phyloP scores from a whole-genome alignment of 2,113 vertebrate species.

The Salvator merianae region DNA sequence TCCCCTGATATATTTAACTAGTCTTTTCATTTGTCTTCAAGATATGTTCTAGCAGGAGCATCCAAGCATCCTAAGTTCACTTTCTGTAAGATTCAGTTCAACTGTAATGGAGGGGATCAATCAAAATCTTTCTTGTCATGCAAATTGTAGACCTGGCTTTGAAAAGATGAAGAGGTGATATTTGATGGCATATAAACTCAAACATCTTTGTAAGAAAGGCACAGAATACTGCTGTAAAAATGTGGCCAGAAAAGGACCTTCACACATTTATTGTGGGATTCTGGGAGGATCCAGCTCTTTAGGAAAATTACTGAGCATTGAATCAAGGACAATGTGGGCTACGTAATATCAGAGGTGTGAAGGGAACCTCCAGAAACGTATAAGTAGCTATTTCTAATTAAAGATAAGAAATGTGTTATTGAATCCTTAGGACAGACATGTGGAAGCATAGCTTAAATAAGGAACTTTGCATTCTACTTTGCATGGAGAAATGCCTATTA shows the following conservation, averaged over 20 bases:
- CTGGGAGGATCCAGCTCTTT: not conserved
- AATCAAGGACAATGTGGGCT: not conserved
- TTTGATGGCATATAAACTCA: not conserved
- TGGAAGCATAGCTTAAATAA: no score
- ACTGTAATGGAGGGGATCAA: not conserved
- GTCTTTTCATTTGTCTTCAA: not conserved
- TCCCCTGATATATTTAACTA: not conserved
- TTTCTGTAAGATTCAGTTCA: not conserved
- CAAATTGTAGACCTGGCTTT: slow-evolving; percentile 1
- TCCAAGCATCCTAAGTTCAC: not conserved
- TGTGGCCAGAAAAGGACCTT: not conserved
- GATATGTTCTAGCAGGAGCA: not conserved
- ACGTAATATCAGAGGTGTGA: not conserved
- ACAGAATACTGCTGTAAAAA: not conserved
- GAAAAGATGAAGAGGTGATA: not conserved
- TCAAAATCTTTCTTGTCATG: not conserved
- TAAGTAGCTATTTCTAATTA: no score
- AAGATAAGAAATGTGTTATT: no score
- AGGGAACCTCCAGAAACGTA: no score
- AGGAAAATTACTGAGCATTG: not conserved
- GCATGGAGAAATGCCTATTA: no score
- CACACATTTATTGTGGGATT: not conserved
- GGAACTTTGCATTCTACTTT: no score
- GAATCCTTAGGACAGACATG: no score
- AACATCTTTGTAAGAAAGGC: not conserved